phyloP scores from a whole-genome alignment of 2,113 vertebrate species.

The Peromyscus polionotus region DNA sequence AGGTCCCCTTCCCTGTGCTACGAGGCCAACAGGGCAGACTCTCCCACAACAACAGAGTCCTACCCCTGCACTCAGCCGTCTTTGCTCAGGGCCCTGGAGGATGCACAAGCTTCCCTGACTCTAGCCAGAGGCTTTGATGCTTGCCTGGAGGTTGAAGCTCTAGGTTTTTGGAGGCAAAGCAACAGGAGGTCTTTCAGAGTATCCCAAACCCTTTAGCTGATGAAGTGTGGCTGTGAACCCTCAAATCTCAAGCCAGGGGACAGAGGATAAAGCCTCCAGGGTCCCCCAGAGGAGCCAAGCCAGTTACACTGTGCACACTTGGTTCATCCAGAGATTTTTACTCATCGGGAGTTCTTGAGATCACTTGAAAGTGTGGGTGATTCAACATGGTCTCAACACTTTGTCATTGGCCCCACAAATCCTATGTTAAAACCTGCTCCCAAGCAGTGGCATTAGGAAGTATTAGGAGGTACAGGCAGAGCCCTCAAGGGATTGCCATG shows the following conservation, averaged over 20 bases:
- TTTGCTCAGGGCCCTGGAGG: background rate
- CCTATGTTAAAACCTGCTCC: background rate
- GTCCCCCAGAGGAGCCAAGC: background rate
- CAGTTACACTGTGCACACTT: background rate
- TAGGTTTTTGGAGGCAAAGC: background rate
- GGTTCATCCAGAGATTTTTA: background rate
- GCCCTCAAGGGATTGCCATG: background rate
- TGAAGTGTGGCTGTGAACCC: background rate
- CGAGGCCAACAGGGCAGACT: no score
- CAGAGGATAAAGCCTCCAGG: no score
- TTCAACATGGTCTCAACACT: background rate
- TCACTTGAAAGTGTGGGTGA: background rate
- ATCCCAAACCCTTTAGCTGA: background rate
- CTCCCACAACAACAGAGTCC: background rate
- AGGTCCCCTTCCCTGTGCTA: background rate
- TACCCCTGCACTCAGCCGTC: background rate
- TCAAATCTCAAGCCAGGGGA: background rate
- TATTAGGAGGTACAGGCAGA: no score
- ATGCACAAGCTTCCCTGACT: no score
- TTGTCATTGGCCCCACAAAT: rapidly evolving
- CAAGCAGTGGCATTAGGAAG: background rate
- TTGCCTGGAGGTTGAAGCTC: background rate
- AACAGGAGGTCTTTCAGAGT: no score
- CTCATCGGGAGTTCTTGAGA: background rate
- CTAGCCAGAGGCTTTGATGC: background rate